A percentile compares a stretch with the other conserved stretches of the same genome.
Conservation (phyloP, 2,113 vertebrate species). For the Pollimyrus isidori region DNA sequence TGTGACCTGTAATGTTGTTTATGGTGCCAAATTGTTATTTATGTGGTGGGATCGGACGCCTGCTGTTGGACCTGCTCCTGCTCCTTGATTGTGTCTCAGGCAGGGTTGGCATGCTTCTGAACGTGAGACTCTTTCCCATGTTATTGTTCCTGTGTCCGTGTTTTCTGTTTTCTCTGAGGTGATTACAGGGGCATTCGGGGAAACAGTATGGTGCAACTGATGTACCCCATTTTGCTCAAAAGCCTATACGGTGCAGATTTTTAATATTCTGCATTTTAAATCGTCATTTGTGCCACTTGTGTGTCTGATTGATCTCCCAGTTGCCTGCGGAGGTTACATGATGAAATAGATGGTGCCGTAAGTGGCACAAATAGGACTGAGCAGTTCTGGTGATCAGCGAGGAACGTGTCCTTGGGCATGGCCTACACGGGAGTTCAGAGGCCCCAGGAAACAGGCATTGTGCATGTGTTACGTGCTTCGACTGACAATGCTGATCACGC, state of each 20-base stretch:
- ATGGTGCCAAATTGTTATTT: background rate
- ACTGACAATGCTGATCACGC: background rate
- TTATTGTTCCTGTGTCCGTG: background rate
- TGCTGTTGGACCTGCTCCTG: background rate
- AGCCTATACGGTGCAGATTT: background rate
- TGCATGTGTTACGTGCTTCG: background rate
- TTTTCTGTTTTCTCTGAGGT: background rate
- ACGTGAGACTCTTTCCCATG: background rate
- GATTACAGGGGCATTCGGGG: background rate
- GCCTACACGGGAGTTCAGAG: background rate
- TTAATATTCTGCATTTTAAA: background rate
- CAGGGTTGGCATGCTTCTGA: background rate
- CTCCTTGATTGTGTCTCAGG: background rate
- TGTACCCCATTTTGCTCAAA: background rate
- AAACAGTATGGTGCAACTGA: background rate
- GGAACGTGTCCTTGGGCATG: background rate
- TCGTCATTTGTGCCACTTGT: background rate
- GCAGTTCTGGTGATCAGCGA: background rate
- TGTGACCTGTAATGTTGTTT: background rate
- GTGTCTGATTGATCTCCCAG: background rate
- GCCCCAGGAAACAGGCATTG: background rate
- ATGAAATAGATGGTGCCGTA: background rate
- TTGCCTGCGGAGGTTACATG: background rate
- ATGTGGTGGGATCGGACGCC: background rate
- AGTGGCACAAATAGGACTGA: background rate